Base-by-base conservation (phyloP, 2,888 invertebrate genomes). In the Trissolcus japonicus region DNA sequence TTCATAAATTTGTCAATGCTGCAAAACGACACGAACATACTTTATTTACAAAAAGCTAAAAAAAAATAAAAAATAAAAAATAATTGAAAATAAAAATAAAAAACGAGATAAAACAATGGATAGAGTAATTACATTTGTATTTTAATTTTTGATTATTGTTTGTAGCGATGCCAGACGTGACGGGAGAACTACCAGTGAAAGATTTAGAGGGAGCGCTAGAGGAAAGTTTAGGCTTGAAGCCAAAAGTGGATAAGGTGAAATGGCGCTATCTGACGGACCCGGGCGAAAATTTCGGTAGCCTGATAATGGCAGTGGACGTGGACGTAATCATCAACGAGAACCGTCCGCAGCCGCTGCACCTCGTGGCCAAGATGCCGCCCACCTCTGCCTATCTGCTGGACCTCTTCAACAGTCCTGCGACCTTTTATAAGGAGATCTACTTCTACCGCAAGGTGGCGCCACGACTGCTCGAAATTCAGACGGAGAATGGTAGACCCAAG, bases 281-380 rank as follows among this genome's bases (percentile, higher is more conserved):
- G 0, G 89, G 89, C 6, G 89, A 89, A 29, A 89, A 89, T 76
- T 89, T 85, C 51, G 89, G 89, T 1, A 89, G 89, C 63, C 35
- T 86, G 11, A 89, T 89, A 57, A 74, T 88, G 9, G 85, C 86
- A 4, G 80, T 89, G 7, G 82, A 83, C 48, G 83, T 82, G 6
- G 82, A 73, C 1, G 40, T 55, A 4, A 51, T 86, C 0, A 59
- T 60, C 0, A 59, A 57, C 17, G 79, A 84, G 41, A 78, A 81
- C 19, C 81, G 80, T 6, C 65, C 78, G 3, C 82, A 84, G 50
- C 78, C 78, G 2, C 63, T 86, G 17, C 82, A 87, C 69, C 72
- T 88, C 2, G 88, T 89, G 4, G 84, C 83, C 0, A 89, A 89
- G 74, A 80, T 89, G 62, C 88, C 89, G 14, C 89, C 89, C 0